Evolutionary conservation across 1,140 invertebrate species (phyloP).

Genomic region (Harpegnathos saltator): DNA sequence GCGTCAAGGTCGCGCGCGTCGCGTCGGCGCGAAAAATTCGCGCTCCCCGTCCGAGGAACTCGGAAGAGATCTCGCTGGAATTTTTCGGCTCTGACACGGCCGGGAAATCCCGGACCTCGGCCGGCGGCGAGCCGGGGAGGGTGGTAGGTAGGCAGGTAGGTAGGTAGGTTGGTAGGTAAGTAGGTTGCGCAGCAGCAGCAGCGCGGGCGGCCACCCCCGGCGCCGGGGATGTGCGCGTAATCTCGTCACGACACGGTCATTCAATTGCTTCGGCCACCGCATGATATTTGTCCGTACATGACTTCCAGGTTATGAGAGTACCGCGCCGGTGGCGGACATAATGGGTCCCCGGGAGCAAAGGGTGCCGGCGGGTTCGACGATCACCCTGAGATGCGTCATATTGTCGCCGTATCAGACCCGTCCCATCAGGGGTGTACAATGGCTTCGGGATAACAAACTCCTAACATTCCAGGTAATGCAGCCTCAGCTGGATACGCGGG

Average conservation of each 20-base stretch:
- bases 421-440: conserved; percentile 84
- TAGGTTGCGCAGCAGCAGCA: neutral
- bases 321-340: conserved; percentile 83
- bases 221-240: conserved; percentile 36
- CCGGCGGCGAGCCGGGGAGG: no score
- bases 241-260: conserved; percentile 52
- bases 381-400: conserved; percentile 85
- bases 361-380: conserved; percentile 83
- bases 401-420: conserved; percentile 83
- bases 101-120: neutral
- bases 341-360: conserved; percentile 84
- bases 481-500: conserved; percentile 6
- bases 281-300: conserved; percentile 74
- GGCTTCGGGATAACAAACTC: conserved; percentile 85
- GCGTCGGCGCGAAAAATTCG: no score
- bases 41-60: no score
- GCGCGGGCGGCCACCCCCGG: neutral
- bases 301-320: conserved; percentile 84
- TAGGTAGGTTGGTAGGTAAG: no score
- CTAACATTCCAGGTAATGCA: conserved; percentile 84
- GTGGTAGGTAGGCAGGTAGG: no score
- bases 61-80: neutral
- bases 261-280: conserved; percentile 42
- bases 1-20: neutral
- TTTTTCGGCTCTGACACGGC: neutral